Percentiles rank a stretch among this genome's conserved stretches.
Evolutionary conservation across 2,888 invertebrate species (phyloP).

Genomic region (Pterostichus niger): DNA sequence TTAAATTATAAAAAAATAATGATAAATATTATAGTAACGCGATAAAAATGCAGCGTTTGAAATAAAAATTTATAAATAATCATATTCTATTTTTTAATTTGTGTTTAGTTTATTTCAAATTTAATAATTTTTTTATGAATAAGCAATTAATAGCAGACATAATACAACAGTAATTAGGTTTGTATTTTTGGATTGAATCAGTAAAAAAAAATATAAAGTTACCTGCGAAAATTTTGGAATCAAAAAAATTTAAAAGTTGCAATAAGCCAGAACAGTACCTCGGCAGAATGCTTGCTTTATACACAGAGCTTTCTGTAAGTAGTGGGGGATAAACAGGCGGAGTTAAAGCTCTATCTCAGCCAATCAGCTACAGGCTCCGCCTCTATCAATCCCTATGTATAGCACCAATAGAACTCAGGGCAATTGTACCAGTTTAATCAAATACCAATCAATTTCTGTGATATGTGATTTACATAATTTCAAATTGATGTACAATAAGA

Average conservation of each 20-base stretch:
- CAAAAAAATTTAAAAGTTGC: slow-evolving; percentile 37
- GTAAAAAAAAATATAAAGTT: no score
- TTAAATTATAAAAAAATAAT: no score
- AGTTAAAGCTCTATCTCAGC: slow-evolving; percentile 50
- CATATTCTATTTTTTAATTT: no score
- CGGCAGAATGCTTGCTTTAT: slow-evolving; percentile 1
- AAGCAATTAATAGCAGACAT: no score
- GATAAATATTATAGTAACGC: no score
- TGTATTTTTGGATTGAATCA: no score
- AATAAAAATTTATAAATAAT: no score
- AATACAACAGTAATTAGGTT: no score
- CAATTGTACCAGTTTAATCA: slow-evolving; percentile 65
- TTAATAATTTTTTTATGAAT: no score
- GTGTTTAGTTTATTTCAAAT: no score
- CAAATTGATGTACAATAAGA: slow-evolving; percentile 32
- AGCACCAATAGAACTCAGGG: slow-evolving; percentile 61
- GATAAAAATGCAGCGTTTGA: no score
- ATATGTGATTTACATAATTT: slow-evolving; percentile 59
- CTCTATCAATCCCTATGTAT: slow-evolving; percentile 54
- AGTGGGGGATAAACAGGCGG: slow-evolving; percentile 52
- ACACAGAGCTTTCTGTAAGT: slow-evolving; percentile 46
- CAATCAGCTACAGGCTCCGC: slow-evolving; percentile 48
- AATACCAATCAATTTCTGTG: slow-evolving; percentile 64
- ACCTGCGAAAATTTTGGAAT: not conserved
- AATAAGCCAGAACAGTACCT: slow-evolving; percentile 10